Conservation (phyloP, 2,797 vertebrate species). For the Limnodromus scolopaceus region DNA sequence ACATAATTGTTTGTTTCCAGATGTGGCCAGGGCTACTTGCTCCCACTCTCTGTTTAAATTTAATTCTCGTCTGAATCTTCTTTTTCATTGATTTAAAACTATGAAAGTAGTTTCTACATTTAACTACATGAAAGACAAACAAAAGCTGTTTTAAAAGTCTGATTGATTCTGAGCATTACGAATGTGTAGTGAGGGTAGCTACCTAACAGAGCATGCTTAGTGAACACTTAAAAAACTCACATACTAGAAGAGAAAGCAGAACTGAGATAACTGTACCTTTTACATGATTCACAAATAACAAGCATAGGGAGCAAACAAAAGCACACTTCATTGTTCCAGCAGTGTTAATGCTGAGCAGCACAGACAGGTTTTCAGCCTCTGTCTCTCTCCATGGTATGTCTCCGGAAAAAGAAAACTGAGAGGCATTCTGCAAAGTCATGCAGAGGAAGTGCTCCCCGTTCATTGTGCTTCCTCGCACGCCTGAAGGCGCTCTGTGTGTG, state of each 20-base stretch:
- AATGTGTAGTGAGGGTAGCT: not conserved
- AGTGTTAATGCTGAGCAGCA: not conserved
- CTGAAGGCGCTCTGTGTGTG: not conserved
- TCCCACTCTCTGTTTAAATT: not conserved
- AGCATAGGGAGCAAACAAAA: not conserved
- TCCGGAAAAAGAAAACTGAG: not conserved
- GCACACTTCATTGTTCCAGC: not conserved
- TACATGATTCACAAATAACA: not conserved
- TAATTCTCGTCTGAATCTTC: not conserved
- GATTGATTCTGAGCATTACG: not conserved
- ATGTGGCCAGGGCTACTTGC: not conserved
- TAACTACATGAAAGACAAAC: not conserved
- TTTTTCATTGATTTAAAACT: not conserved
- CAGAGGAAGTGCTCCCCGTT: not conserved
- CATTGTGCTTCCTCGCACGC: not conserved
- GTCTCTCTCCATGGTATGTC: not conserved
- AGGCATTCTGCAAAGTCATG: slow-evolving; percentile 6
- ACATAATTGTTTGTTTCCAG: not conserved
- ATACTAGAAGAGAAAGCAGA: not conserved
- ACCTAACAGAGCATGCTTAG: not conserved
- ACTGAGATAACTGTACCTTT: not conserved
- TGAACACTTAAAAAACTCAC: not conserved
- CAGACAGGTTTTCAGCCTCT: not conserved
- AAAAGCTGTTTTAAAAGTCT: not conserved
- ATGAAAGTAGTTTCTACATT: not conserved